Percentiles rank a stretch among this genome's conserved stretches.
These are phyloP conservation scores for Tachystola acroxantha DNA, from an alignment of 2,888 invertebrate species.

Conservation along the genomic window DNA sequence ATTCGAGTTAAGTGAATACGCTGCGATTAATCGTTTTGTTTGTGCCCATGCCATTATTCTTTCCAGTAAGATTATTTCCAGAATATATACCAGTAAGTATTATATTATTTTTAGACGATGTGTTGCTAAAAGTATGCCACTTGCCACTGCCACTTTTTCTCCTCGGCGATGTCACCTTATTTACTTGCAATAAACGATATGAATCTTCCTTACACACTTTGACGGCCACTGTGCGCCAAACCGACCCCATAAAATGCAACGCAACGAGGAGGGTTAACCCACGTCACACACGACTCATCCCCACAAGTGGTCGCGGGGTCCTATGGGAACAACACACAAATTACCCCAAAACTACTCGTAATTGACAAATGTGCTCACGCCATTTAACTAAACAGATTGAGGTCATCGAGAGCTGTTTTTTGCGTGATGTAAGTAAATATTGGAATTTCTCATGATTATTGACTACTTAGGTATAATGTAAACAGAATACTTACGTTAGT, in stretches of 20 bases:
- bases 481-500: not conserved
- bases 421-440: constrained; percentile 14
- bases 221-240: constrained; percentile 18
- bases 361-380: constrained; percentile 66
- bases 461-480: not conserved
- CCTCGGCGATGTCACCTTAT: too few relatives aligned
- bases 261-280: constrained; percentile 48
- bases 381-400: constrained; percentile 63
- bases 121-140: too few relatives aligned
- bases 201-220: constrained; percentile 33
- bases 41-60: too few relatives aligned
- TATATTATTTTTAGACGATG: too few relatives aligned
- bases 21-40: too few relatives aligned
- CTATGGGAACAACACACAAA: constrained; percentile 73
- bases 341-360: constrained; percentile 63
- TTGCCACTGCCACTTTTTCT: too few relatives aligned
- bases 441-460: constrained; percentile 6
- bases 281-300: constrained; percentile 29
- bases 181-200: too few relatives aligned
- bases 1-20: too few relatives aligned
- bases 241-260: constrained; percentile 23
- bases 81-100: too few relatives aligned
- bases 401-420: constrained; percentile 2
- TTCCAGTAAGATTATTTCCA: too few relatives aligned
- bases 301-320: constrained; percentile 22